Conservation (phyloP, 2,113 vertebrate species). For the Caranx ignobilis region DNA sequence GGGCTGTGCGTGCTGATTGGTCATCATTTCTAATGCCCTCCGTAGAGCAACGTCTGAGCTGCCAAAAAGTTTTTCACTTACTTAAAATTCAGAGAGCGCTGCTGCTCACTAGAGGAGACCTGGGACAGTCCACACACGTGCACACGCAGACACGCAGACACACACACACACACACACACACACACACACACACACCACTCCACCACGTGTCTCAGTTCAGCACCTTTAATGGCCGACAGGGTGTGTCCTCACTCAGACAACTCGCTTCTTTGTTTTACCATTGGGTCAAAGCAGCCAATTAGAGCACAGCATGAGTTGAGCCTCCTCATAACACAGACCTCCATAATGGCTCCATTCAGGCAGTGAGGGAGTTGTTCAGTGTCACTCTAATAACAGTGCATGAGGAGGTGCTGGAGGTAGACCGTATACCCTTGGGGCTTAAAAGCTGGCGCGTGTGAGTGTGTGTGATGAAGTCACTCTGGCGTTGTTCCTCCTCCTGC, state of each 20-base stretch:
- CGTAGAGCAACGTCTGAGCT: not conserved
- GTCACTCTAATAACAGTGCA: constrained; percentile 56
- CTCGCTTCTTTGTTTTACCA: constrained; percentile 44
- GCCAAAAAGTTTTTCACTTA: constrained; percentile 12
- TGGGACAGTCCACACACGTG: constrained; percentile 3
- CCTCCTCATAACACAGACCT: constrained; percentile 55
- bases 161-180: too few species aligned
- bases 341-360: constrained; percentile 78
- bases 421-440: constrained; percentile 27
- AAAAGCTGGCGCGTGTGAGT: constrained; percentile 25
- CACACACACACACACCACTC: not conserved
- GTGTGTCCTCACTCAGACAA: constrained; percentile 40
- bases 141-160: not conserved
- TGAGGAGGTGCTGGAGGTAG: constrained; percentile 29
- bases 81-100: constrained; percentile 21
- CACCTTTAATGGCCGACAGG: constrained; percentile 29
- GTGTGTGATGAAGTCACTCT: constrained; percentile 35
- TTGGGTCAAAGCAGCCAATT: constrained; percentile 58
- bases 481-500: constrained; percentile 1
- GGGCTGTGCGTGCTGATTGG: constrained; percentile 4
- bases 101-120: constrained; percentile 8
- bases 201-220: constrained; percentile 12
- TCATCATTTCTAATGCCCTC: constrained; percentile 23
- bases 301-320: constrained; percentile 30
- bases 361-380: constrained; percentile 37